Conservation (phyloP, 2,888 invertebrate genomes). For the Sesia apiformis region DNA sequence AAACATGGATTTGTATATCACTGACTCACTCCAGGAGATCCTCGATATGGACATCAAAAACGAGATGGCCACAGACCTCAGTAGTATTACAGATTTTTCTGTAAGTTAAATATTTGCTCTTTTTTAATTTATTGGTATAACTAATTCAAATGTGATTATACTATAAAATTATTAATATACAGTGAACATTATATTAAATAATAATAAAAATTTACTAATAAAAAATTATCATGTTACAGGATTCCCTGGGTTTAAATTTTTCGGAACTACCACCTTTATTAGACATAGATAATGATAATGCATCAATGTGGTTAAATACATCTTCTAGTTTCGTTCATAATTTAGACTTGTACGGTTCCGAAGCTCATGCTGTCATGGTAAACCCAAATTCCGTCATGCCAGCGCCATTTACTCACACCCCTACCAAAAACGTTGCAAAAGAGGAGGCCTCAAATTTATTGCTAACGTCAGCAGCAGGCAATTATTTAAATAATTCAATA, state of each 20-base stretch:
- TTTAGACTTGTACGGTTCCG: constrained; percentile 80
- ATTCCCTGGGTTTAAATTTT: constrained; percentile 76
- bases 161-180: not conserved
- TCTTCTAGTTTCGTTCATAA: constrained; percentile 79
- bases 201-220: not conserved
- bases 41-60: constrained; percentile 91
- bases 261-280: constrained; percentile 76
- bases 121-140: not conserved
- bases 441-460: constrained; percentile 64
- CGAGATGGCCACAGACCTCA: constrained; percentile 87
- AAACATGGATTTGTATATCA: constrained; percentile 78
- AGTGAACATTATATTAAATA: not conserved
- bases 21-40: constrained; percentile 90
- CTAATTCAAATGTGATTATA: no score
- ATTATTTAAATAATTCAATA: constrained; percentile 45
- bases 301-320: constrained; percentile 75
- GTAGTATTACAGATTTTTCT: constrained; percentile 80
- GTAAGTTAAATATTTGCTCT: constrained; percentile 31
- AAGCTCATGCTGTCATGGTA: constrained; percentile 87
- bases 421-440: constrained; percentile 58
- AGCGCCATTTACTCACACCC: constrained; percentile 75
- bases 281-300: constrained; percentile 79
- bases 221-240: constrained; percentile 38
- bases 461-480: constrained; percentile 54
- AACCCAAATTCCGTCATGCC: constrained; percentile 95